Evolutionary conservation across 2,888 invertebrate species (phyloP).

Genomic region (Anoncus sp.): DNA sequence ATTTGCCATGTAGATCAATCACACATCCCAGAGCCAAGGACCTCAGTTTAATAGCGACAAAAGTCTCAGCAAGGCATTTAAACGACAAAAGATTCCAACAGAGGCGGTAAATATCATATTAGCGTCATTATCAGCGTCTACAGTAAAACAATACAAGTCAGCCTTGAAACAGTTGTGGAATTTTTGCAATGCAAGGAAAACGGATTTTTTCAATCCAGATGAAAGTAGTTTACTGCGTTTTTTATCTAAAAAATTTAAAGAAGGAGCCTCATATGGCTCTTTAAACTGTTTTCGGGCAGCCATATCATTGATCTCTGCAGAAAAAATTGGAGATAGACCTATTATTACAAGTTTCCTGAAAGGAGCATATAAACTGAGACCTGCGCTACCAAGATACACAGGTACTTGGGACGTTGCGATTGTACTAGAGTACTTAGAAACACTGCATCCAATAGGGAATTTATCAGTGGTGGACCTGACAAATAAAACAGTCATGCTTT

Average conservation of each 20-base stretch:
- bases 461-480: constrained; percentile 54
- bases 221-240: constrained; percentile 22
- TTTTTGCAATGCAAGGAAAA: constrained; percentile 50
- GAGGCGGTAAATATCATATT: constrained; percentile 44
- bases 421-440: constrained; percentile 35
- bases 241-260: constrained; percentile 23
- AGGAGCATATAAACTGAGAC: constrained; percentile 64
- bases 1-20: constrained; percentile 64
- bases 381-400: constrained; percentile 63
- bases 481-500: constrained; percentile 65
- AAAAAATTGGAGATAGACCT: constrained; percentile 56
- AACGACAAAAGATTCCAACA: constrained; percentile 53
- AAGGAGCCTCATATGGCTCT: constrained; percentile 61
- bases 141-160: constrained; percentile 64
- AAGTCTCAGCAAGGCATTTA: constrained; percentile 66
- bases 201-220: constrained; percentile 14
- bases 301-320: constrained; percentile 63
- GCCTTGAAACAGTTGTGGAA: constrained; percentile 66
- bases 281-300: constrained; percentile 70
- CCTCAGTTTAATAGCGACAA: constrained; percentile 48
- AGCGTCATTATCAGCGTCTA: constrained; percentile 64
- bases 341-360: constrained; percentile 66
- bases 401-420: constrained; percentile 70
- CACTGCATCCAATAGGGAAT: constrained; percentile 8
- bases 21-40: constrained; percentile 60